These are phyloP conservation scores for Cheilosia pagana DNA, from an alignment of 2,888 invertebrate genomes.

Conservation along the genomic window DNA sequence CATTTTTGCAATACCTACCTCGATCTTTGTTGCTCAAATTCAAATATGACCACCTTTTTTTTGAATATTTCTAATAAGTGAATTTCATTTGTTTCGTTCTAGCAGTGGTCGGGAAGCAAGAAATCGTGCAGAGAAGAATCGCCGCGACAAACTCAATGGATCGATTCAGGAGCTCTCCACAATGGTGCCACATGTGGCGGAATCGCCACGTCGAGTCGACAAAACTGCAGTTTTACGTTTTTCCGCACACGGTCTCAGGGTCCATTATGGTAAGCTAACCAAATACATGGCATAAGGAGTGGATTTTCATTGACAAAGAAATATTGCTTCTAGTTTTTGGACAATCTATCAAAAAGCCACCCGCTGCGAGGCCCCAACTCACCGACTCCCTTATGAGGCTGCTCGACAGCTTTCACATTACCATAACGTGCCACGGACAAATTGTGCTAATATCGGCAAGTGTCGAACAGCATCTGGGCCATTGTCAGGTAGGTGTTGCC, in stretches of 20 bases:
- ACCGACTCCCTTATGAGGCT: slow-evolving; percentile 87
- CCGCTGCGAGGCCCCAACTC: slow-evolving; percentile 84
- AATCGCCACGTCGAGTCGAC: slow-evolving; percentile 93
- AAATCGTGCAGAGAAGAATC: slow-evolving; percentile 95
- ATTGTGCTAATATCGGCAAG: slow-evolving; percentile 93
- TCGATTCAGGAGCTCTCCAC: slow-evolving; percentile 92
- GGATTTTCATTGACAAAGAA: not conserved
- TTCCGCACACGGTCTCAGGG: slow-evolving; percentile 92
- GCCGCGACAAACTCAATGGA: slow-evolving; percentile 94
- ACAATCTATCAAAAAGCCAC: slow-evolving; percentile 84
- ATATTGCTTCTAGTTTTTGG: slow-evolving; percentile 84
- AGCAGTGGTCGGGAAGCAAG: slow-evolving; percentile 90
- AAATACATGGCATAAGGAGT: not conserved
- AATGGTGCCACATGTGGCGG: slow-evolving; percentile 92
- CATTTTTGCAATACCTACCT: too few relatives aligned
- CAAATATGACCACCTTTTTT: not conserved
- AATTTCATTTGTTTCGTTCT: slow-evolving; percentile 6
- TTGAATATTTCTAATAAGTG: not conserved
- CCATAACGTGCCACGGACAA: slow-evolving; percentile 91
- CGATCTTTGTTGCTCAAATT: not conserved
- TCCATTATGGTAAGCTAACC: slow-evolving; percentile 86
- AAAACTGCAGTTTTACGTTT: slow-evolving; percentile 95
- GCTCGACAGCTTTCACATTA: slow-evolving; percentile 91
- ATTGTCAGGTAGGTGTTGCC: slow-evolving; percentile 88
- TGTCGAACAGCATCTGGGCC: slow-evolving; percentile 93